These are phyloP conservation scores for Silurus glanis DNA, from an alignment of 2,113 vertebrate species.

Conservation along the genomic window DNA sequence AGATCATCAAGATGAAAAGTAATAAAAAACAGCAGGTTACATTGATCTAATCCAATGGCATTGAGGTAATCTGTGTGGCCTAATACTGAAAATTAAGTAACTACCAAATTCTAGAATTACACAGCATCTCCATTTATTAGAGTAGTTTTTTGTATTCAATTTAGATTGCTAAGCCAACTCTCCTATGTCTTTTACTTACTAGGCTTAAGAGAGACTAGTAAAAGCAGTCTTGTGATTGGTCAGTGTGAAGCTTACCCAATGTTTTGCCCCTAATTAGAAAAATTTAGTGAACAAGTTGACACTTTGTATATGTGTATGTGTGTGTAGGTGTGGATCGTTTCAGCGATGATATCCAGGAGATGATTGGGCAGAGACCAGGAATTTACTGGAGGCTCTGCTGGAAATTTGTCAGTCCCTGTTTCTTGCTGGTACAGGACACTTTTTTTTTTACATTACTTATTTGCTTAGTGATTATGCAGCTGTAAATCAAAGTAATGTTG, in stretches of 20 bases:
- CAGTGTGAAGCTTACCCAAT: neutral
- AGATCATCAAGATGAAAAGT: neutral
- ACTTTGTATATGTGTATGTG: slow-evolving; percentile 5
- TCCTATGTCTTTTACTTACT: too few relatives aligned
- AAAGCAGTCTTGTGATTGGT: neutral
- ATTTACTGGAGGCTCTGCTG: slow-evolving; percentile 88
- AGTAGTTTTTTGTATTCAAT: neutral
- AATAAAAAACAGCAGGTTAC: neutral
- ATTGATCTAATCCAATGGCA: neutral
- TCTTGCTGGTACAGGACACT: slow-evolving; percentile 78
- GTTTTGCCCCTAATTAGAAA: neutral
- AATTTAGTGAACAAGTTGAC: neutral
- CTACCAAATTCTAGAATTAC: neutral
- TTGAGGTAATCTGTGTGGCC: neutral
- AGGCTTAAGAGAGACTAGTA: neutral
- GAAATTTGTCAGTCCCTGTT: slow-evolving; percentile 90
- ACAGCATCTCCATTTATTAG: neutral
- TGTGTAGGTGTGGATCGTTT: slow-evolving; percentile 82
- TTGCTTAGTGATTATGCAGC: neutral
- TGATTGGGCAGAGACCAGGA: slow-evolving; percentile 84
- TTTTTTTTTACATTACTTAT: neutral
- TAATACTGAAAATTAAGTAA: neutral
- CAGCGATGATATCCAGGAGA: slow-evolving; percentile 87
- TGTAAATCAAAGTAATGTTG: neutral
- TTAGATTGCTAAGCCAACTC: neutral